Base-by-base conservation (phyloP, 2,888 invertebrate genomes). In the Eristalis pertinax region DNA sequence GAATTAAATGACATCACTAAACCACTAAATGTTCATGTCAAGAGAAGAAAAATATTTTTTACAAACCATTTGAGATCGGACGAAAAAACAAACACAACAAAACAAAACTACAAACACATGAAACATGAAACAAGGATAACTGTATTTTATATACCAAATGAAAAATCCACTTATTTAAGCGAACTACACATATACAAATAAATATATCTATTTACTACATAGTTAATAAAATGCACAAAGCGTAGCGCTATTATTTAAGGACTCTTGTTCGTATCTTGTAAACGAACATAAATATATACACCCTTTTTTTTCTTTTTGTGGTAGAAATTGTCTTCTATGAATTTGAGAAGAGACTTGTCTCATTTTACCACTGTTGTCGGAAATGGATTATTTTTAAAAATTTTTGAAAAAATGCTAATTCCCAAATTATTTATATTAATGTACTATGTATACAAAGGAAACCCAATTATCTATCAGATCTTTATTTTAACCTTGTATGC, bases 211-310 rank as follows among this genome's bases (percentile, higher is more conserved):
- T 65, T 73, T 56, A 73, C 64, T 76, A n/a, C n/a, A n/a, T n/a
- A 69, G 69, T 60, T 60, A 76, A 70, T 76, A 38, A 82, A 72
- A 5, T 76, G 76, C 82, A 82, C 76, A 76, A 76, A 82, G 32
- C 43, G 43, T 76, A 75, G 70, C 70, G 70, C 76, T 76, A 63
- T 72, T 69, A 15, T 70, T 72, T 24, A 67, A 58, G 63, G 74
- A 22, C 19, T 68, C 43, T 73, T 68, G 80, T 74, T 74, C 74
- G 74, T 50, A 62, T 64, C 15, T n/a, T 68, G 10, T 11, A n/a
- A 50, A 64, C 68, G 74, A 74, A 74, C 69, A 69, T 24, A 1
- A 24, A 58, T 24, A 24, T 24, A 67, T 50, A 7, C n/a, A n/a
- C n/a, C n/a, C n/a, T n/a, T 80, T 60, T 24, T 69, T 43, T 43